A percentile compares a stretch with the other conserved stretches of the same genome.
Conservation (phyloP, 2,888 invertebrate species). For the Ochropleura plecta region DNA sequence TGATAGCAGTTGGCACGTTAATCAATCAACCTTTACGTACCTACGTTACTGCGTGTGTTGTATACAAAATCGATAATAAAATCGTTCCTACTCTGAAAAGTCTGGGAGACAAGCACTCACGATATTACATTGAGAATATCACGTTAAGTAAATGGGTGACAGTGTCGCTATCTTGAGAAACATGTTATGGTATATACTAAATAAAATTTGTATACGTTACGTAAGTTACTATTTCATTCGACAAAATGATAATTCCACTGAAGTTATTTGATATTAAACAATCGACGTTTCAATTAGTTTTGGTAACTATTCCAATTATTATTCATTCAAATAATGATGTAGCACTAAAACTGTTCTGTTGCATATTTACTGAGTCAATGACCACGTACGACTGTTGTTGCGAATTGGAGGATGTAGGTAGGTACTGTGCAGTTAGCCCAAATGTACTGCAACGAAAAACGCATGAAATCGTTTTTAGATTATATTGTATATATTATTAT, state of each 20-base stretch:
- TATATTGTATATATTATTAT: too few relatives aligned
- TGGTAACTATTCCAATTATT: slow-evolving; percentile 11
- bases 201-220: slow-evolving; percentile 10
- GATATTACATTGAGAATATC: slow-evolving; percentile 49
- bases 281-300: neutral
- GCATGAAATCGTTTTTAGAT: too few relatives aligned
- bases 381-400: neutral
- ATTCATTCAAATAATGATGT: neutral
- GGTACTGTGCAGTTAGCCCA: too few relatives aligned
- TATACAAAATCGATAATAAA: slow-evolving; percentile 51
- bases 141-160: slow-evolving; percentile 44
- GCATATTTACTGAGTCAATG: neutral
- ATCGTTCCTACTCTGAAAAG: slow-evolving; percentile 39
- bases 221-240: slow-evolving; percentile 9
- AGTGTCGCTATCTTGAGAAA: slow-evolving; percentile 33
- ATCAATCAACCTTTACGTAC: slow-evolving; percentile 70
- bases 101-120: slow-evolving; percentile 48
- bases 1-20: slow-evolving; percentile 68
- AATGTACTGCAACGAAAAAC: too few relatives aligned
- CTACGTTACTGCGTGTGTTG: slow-evolving; percentile 30
- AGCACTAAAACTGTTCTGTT: slow-evolving; percentile 12
- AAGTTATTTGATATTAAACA: neutral
- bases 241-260: neutral
- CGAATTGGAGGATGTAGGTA: neutral
- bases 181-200: slow-evolving; percentile 18